Percentiles rank a stretch among this genome's conserved stretches.
Conservation (phyloP, 2,888 invertebrate genomes). For the Coenonympha arcania region DNA sequence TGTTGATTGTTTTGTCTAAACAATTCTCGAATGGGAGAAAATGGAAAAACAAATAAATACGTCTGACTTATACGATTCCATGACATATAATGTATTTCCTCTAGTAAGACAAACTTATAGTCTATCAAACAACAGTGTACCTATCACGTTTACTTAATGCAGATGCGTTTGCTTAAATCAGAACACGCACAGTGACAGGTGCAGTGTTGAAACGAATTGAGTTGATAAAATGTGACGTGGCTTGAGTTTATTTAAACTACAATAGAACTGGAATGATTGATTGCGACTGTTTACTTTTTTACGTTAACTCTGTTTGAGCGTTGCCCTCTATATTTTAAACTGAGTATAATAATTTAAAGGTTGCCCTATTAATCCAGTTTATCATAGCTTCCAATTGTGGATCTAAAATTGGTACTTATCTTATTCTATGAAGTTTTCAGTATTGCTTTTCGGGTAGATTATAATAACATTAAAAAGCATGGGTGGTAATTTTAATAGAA, state of each 20-base stretch:
- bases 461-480: too few species aligned
- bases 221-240: slow-evolving; percentile 15
- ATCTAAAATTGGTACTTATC: too few species aligned
- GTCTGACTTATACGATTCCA: neutral
- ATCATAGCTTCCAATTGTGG: neutral
- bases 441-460: too few species aligned
- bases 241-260: slow-evolving; percentile 4
- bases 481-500: too few species aligned
- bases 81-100: neutral
- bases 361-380: neutral
- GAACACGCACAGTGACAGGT: slow-evolving; percentile 15
- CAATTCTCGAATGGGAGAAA: too few species aligned
- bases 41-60: neutral
- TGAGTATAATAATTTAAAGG: too few species aligned
- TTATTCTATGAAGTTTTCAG: too few species aligned
- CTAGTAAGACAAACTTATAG: neutral
- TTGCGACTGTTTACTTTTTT: slow-evolving; percentile 10
- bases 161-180: slow-evolving; percentile 6
- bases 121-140: neutral
- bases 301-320: neutral
- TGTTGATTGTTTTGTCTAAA: too few species aligned
- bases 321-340: too few species aligned
- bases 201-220: slow-evolving; percentile 5
- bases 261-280: slow-evolving; percentile 12
- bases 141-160: neutral